phyloP scores from a whole-genome alignment of 2,888 invertebrate species.

The Entomobrya multifasciata region DNA sequence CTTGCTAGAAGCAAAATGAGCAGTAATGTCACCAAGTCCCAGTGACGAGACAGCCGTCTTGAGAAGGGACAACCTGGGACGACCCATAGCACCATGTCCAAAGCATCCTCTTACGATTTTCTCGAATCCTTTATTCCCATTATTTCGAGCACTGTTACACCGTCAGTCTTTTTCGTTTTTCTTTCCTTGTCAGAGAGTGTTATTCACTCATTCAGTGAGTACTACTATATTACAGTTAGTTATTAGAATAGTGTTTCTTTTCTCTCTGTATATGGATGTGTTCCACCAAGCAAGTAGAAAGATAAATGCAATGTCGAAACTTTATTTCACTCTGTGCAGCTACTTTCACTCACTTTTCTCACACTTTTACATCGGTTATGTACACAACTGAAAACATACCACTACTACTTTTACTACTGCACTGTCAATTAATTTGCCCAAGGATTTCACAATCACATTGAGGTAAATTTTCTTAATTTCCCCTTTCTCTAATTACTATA shows the following conservation, averaged over 20 bases:
- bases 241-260: not conserved
- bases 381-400: no score
- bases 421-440: constrained; percentile 64
- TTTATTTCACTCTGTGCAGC: constrained; percentile 29
- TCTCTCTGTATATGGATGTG: constrained; percentile 26
- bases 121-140: constrained; percentile 61
- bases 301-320: constrained; percentile 50
- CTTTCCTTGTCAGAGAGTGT: constrained; percentile 11
- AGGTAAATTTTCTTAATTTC: constrained; percentile 55
- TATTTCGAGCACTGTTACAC: constrained; percentile 38
- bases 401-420: not conserved
- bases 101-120: constrained; percentile 75
- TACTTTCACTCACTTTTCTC: constrained; percentile 3
- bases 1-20: constrained; percentile 69
- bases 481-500: constrained; percentile 43
- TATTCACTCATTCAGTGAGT: not conserved
- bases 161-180: constrained; percentile 29
- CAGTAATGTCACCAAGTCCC: constrained; percentile 69
- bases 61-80: constrained; percentile 76
- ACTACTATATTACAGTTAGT: not conserved
- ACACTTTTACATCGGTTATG: not conserved
- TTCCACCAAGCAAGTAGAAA: constrained; percentile 7
- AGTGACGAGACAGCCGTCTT: constrained; percentile 71
- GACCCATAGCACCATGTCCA: constrained; percentile 79
- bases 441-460: constrained; percentile 63